Evolutionary conservation across 2,797 vertebrate species (phyloP), one percentile per base, ranked within the genome.

Genomic region (Psittacula echo): DNA sequence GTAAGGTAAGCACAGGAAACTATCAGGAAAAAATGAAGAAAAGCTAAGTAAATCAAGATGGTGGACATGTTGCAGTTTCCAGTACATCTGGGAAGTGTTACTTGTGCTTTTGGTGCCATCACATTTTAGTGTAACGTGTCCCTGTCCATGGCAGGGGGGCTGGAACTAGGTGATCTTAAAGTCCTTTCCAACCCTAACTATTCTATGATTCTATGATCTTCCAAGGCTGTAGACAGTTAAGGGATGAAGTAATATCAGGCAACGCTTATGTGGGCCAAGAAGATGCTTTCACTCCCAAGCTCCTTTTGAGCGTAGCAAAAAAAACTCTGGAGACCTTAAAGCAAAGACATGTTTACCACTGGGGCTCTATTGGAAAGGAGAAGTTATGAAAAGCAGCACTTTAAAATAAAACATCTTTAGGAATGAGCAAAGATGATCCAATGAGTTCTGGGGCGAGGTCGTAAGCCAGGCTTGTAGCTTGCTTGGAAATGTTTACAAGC

Each of bases 381-480:
- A 72, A 12, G 16, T 60, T 88, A 44, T 51, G 44, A 72, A 91
- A 88, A 90, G 34, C 26, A 67, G 14, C 9, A 64, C 29, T 48
- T 19, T 42, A 37, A 50, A 76, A 67, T 37, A 77, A 94, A 90
- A 56, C 5, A 18, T 34, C 50, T 76, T 70, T 14, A 48, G 51
- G 41, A 89, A 75, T 51, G 66, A 86, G 24, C 15, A 78, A 82
- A 62, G 66, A 60, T 45, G 13, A 70, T 48, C 44, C 60, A 71
- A 23, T 64, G 39, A 22, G 42, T 37, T 41, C 3, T 0, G 0
- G 19, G 5, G 9, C 7, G 15, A 20, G 39, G 13, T 50, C 6
- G 22, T 32, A 78, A 84, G 11, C 7, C 60, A 47, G 60, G 23
- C 26, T 50, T 39, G 23, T 51, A 60, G 15, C 58, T 73, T 58